phyloP scores from a whole-genome alignment of 2,888 invertebrate species.

The Tubulanus polymorphus region DNA sequence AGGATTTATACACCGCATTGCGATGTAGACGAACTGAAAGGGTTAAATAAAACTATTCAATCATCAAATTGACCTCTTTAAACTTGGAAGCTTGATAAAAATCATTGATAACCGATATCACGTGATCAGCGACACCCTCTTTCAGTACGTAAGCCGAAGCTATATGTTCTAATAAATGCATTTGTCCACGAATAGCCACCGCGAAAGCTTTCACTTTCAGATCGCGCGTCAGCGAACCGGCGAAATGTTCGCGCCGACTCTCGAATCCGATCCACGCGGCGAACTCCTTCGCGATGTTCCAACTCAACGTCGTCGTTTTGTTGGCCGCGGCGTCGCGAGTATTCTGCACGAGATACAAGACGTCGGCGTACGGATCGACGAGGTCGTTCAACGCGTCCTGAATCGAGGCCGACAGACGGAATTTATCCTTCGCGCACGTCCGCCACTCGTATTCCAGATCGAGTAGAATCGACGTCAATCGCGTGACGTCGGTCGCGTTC shows the following conservation, averaged over 20 bases:
- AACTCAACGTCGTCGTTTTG: conserved; percentile 23
- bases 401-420: no score
- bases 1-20: no score
- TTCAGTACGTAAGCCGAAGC: conserved; percentile 29
- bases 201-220: conserved; percentile 19
- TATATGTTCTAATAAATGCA: conserved; percentile 29
- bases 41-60: no score
- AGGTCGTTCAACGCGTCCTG: no score
- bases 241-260: no score
- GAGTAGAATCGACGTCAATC: no score
- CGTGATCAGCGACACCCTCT: conserved; percentile 29
- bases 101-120: conserved; percentile 28
- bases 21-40: no score
- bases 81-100: no score
- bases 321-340: conserved; percentile 16
- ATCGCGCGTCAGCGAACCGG: background rate
- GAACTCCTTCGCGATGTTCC: conserved; percentile 29
- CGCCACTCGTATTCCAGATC: no score
- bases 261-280: conserved; percentile 25
- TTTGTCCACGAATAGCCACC: conserved; percentile 27
- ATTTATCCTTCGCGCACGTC: no score
- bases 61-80: no score
- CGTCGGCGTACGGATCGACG: conserved; percentile 25
- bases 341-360: conserved; percentile 22
- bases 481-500: no score